Evolutionary conservation across 1,140 invertebrate species (phyloP), one percentile per base, ranked within the genome.

Genomic region (Heliconius nattereri): DNA sequence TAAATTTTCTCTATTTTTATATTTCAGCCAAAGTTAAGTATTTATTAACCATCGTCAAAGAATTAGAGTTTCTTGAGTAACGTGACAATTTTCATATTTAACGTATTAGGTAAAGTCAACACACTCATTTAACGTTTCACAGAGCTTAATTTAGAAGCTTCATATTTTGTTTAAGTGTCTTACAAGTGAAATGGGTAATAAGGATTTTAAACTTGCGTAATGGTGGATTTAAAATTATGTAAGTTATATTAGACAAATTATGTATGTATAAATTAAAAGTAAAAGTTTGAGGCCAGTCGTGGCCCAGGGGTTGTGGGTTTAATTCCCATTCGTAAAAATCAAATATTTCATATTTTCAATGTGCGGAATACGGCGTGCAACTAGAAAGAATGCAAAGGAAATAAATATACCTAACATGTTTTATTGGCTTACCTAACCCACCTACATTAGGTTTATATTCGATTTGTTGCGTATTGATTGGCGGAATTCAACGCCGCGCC

Each of bases 101-200:
- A 29, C 26, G 23, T 29, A 66, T 66, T 66, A 66, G 26, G 3
- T 66, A 66, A 52, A 66, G 60, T 66, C 23, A 66, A 66, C 60
- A 29, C 2, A 29, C 9, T 66, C 60, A 16, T 66, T 66, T 66
- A 29, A 66, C 23, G 23, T 66, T 66, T 66, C 60, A 66, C 29
- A 66, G 23, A 29, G 60, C 60, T 66, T 29, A 29, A 66, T 26
- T 29, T 29, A 11, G 26, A 66, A 29, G 60, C 23, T 66, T 29
- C 29, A 66, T 66, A 66, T 66, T 66, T 16, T 66, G 60, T 66
- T 66, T 66, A 66, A 26, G 26, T 66, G 60, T 13, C 23, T 6
- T 66, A 29, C 60, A 29, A 66, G 23, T 66, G 26, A 66, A 66
- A 66, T 66, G 60, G 60, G 60, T 66, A 66, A 13, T 8, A 66